These are phyloP conservation scores for Pipistrellus kuhlii DNA, from an alignment of 2,797 vertebrate genomes.

Conservation along the genomic window DNA sequence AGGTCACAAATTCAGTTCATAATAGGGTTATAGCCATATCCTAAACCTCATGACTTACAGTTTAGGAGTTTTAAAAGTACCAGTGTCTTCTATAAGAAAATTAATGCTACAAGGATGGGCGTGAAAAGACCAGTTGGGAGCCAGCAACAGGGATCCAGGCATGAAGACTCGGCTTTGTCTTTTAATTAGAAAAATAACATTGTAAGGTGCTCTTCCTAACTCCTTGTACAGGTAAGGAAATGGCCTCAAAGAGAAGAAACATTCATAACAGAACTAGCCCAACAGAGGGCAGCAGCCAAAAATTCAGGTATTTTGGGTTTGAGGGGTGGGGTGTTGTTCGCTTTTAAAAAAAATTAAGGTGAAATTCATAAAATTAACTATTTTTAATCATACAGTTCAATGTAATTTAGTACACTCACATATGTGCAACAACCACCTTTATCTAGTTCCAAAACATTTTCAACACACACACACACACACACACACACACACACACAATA, in stretches of 20 bases:
- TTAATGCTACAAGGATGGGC: neutral
- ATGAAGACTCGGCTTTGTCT: neutral
- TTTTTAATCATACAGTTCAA: neutral
- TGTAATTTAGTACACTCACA: neutral
- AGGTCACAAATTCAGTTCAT: neutral
- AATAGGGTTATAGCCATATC: neutral
- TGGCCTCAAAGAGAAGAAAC: neutral
- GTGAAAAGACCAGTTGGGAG: neutral
- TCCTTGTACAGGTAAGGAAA: neutral
- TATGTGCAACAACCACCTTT: neutral
- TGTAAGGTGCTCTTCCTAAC: neutral
- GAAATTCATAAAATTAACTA: slow-evolving; percentile 43
- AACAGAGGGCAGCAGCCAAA: neutral
- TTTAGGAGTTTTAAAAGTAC: neutral
- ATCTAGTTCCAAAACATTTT: slow-evolving; percentile 16
- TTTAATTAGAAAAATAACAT: neutral
- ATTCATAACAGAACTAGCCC: neutral
- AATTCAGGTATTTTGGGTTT: neutral
- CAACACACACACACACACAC: slow-evolving; percentile 2
- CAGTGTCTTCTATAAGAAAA: neutral
- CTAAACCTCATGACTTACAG: neutral
- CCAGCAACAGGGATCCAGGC: neutral
- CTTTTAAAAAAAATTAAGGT: neutral
- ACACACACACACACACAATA: neutral
- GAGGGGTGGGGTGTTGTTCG: neutral